phyloP scores from a whole-genome alignment of 2,113 vertebrate genomes.

The Chaetura pelagica region DNA sequence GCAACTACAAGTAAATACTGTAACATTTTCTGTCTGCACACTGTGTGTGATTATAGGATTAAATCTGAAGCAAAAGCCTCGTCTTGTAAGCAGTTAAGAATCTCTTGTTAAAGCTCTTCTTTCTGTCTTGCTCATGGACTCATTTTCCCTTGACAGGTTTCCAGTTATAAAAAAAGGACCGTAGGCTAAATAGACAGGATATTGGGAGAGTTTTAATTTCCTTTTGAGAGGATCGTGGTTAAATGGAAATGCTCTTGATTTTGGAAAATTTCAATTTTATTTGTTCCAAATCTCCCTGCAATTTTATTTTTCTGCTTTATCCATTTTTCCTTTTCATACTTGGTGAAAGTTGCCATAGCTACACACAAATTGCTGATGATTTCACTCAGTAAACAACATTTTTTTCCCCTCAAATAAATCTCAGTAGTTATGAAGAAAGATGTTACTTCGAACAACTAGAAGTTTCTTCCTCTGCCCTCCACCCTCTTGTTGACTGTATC shows the following conservation, averaged over 20 bases:
- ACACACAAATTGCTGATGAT: slow-evolving; percentile 1
- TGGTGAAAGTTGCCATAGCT: slow-evolving; percentile 28
- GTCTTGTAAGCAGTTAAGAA: slow-evolving; percentile 45
- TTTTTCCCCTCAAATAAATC: not conserved
- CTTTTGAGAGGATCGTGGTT: not conserved
- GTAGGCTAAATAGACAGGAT: not conserved
- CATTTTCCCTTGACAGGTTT: slow-evolving; percentile 6
- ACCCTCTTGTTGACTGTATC: not conserved
- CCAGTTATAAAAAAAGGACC: not conserved
- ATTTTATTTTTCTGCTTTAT: not conserved
- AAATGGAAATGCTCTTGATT: not conserved
- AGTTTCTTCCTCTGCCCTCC: not conserved
- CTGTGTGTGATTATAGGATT: slow-evolving; percentile 57
- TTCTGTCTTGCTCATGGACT: not conserved
- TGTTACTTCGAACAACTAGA: not conserved
- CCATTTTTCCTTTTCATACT: slow-evolving; percentile 3
- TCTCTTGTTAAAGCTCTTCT: not conserved
- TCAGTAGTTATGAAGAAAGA: not conserved
- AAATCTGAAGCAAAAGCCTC: slow-evolving; percentile 31
- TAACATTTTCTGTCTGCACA: not conserved
- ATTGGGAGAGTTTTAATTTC: not conserved
- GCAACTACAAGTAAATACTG: slow-evolving; percentile 33
- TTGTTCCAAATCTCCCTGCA: not conserved
- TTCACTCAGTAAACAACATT: not conserved
- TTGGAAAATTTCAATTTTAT: not conserved